These are phyloP conservation scores for Phainopepla nitens DNA, from an alignment of 2,113 vertebrate genomes.

Conservation along the genomic window DNA sequence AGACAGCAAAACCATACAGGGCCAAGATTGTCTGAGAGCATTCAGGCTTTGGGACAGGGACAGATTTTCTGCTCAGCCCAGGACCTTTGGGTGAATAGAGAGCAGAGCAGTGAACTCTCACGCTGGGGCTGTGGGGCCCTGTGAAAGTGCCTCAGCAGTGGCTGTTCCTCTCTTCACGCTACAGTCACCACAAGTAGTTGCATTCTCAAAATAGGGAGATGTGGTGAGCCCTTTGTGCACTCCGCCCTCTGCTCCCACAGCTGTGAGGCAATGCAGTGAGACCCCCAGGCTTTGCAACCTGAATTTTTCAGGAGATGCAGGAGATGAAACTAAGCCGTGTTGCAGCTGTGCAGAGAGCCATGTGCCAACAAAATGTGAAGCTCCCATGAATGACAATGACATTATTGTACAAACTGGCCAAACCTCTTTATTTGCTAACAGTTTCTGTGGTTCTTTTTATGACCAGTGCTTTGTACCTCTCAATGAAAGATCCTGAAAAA, in stretches of 20 bases:
- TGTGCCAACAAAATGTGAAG: neutral
- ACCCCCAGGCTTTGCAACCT: neutral
- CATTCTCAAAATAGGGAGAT: neutral
- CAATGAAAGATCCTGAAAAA: slow-evolving; percentile 87
- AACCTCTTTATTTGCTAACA: neutral
- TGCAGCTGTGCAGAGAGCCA: neutral
- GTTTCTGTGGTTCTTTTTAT: neutral
- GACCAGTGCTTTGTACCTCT: slow-evolving; percentile 82
- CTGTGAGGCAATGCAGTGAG: neutral
- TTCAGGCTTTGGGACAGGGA: neutral
- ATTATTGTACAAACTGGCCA: neutral
- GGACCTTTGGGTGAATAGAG: neutral
- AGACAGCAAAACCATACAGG: neutral
- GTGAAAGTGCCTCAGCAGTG: neutral
- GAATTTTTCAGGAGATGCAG: neutral
- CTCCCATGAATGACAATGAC: neutral
- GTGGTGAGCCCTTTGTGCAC: neutral
- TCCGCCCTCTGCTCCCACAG: neutral
- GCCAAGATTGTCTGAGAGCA: neutral
- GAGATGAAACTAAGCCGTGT: neutral
- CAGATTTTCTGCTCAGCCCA: neutral
- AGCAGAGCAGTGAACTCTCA: neutral
- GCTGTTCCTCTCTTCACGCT: neutral
- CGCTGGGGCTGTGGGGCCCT: neutral
- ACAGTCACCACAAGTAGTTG: neutral